A percentile compares a stretch with the other conserved stretches of the same genome.
Evolutionary conservation across 2,113 vertebrate genomes (phyloP).

Genomic region (Microcebus lehilahytsara): DNA sequence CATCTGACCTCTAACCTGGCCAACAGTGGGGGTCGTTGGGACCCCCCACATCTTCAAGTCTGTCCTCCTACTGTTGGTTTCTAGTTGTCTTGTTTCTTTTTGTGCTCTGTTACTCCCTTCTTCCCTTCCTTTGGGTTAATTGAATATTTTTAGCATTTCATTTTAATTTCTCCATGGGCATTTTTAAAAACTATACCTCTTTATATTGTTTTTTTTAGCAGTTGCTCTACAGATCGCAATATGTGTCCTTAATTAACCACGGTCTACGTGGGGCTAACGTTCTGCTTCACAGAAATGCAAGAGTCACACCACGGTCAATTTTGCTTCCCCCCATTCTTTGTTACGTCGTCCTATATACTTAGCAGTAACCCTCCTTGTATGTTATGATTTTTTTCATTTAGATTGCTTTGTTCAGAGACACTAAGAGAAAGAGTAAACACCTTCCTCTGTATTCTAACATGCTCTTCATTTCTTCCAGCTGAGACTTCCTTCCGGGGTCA

Average conservation of each 20-base stretch:
- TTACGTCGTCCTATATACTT: neutral
- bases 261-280: neutral
- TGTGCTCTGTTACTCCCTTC: neutral
- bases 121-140: neutral
- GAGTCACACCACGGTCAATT: neutral
- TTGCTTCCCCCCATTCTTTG: neutral
- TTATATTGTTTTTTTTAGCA: too few species aligned
- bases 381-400: neutral
- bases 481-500: neutral
- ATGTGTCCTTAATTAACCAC: neutral
- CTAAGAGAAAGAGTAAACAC: neutral
- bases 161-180: neutral
- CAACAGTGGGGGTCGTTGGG: accelerated
- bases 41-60: too few species aligned
- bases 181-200: neutral
- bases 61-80: accelerated
- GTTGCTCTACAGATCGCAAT: neutral
- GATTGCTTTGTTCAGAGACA: neutral
- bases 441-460: neutral
- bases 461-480: neutral
- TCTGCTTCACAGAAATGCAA: neutral
- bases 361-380: neutral
- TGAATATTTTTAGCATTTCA: neutral
- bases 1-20: neutral
- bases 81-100: neutral